These are phyloP conservation scores for Metellina segmentata DNA, from an alignment of 2,888 invertebrate genomes.

Conservation along the genomic window DNA sequence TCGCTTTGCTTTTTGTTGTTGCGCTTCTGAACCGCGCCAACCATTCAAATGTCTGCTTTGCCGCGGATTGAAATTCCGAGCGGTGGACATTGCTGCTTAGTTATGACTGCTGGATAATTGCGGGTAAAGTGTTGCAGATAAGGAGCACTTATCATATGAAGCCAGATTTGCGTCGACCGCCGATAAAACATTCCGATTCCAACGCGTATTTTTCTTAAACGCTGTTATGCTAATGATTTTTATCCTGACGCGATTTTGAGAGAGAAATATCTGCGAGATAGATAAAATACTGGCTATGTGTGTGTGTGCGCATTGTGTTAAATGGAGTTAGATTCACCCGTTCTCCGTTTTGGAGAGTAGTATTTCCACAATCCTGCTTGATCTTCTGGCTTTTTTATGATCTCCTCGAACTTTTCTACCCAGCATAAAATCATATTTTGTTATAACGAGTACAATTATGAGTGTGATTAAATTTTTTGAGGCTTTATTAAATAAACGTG, in stretches of 20 bases:
- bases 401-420: too few relatives aligned
- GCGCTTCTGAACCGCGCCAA: neutral
- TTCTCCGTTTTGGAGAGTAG: neutral
- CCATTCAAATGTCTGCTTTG: conserved; percentile 15
- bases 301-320: neutral
- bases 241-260: neutral
- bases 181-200: neutral
- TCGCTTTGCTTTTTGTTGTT: neutral
- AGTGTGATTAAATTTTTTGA: neutral
- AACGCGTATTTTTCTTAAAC: neutral
- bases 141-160: conserved; percentile 11
- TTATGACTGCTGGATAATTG: conserved; percentile 33
- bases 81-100: neutral
- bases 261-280: neutral
- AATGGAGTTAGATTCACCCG: neutral
- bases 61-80: conserved; percentile 25
- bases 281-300: neutral
- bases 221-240: conserved; percentile 30
- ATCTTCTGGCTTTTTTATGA: too few relatives aligned
- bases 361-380: neutral
- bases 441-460: neutral
- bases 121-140: conserved; percentile 4
- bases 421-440: neutral
- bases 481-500: neutral
- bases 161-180: neutral